Conservation (phyloP, 1,140 invertebrate species). For the Scylla paramamosain region DNA sequence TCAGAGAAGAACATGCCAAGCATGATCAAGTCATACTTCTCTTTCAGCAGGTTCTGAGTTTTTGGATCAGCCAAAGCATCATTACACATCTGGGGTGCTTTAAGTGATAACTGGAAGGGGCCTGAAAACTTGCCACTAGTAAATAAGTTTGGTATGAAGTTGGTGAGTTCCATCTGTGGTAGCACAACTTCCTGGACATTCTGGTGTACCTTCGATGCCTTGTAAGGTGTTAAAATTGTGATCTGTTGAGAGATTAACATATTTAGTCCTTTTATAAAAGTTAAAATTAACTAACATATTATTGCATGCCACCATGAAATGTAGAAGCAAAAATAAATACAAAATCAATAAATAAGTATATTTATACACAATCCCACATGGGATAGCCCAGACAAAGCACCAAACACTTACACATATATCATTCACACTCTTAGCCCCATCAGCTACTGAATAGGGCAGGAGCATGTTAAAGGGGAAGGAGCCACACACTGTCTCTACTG, state of each 20-base stretch:
- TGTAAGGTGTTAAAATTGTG: conserved; percentile 54
- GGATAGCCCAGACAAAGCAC: no score
- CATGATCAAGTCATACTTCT: conserved; percentile 53
- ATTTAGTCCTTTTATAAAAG: no score
- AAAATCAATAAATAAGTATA: no score
- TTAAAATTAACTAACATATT: no score
- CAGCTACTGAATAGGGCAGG: no score
- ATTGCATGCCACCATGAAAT: no score
- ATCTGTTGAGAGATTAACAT: conserved; percentile 21
- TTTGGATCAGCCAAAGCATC: conserved; percentile 36
- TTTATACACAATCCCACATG: no score
- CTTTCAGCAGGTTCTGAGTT: conserved; percentile 58
- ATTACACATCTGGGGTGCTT: not conserved
- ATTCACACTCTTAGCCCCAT: no score
- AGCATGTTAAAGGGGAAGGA: no score
- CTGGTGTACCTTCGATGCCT: conserved; percentile 22
- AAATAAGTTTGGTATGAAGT: conserved; percentile 38
- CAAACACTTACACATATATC: no score
- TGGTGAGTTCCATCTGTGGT: not conserved
- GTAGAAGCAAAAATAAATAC: no score
- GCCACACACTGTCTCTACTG: no score
- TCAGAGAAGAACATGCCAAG: conserved; percentile 15
- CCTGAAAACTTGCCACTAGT: not conserved
- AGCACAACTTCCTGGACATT: conserved; percentile 49
- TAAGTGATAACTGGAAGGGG: not conserved